phyloP scores from a whole-genome alignment of 1,140 invertebrate species.

The fruit fly (Drosophila melanogaster) region Release_6_plus_ISO1_MT NT_037436.4:2019501-2020000 shows the following conservation, averaged over 20 bases:
- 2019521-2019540: neutral
- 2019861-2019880: constrained; percentile 58
- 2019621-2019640: neutral
- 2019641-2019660: neutral
- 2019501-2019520: constrained; percentile 52
- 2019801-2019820: constrained; percentile 4
- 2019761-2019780: neutral
- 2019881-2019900: constrained; percentile 28
- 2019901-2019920: constrained; percentile 66
- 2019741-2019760: neutral
- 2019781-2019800: constrained; percentile 3
- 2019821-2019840: constrained; percentile 19
- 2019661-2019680: no score
- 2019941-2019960: constrained; percentile 71
- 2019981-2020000: constrained; percentile 9
- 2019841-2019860: constrained; percentile 44
- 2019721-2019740: neutral
- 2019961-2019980: constrained; percentile 3
- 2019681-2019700: no score
- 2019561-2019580: neutral
- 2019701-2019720: no score
- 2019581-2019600: neutral
- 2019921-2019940: constrained; percentile 65
- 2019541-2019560: constrained; percentile 10
- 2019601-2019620: neutral